Percentiles rank a stretch among this genome's conserved stretches.
phyloP scores from a whole-genome alignment of 2,888 invertebrate species.

The Nesidiocoris tenuis region DNA sequence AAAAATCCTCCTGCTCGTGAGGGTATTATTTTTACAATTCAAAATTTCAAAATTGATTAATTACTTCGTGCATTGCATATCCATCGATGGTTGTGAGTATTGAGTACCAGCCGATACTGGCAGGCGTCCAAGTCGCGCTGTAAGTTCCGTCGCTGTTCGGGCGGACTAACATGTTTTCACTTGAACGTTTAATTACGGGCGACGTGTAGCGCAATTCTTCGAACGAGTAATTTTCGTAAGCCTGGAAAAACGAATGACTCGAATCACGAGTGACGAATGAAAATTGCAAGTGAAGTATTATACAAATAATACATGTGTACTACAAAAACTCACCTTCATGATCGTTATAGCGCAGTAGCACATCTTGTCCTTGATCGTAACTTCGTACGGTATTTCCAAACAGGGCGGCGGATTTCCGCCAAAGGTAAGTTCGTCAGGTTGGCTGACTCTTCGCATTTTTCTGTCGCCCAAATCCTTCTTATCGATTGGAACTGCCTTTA shows the following conservation, averaged over 20 bases:
- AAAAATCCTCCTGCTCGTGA: too few relatives aligned
- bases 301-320: background rate
- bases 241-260: conserved; percentile 57
- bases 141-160: conserved; percentile 78
- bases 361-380: conserved; percentile 85
- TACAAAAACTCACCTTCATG: conserved; percentile 70
- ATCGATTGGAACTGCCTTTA: conserved; percentile 71
- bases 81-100: conserved; percentile 86
- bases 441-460: conserved; percentile 55
- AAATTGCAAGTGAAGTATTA: background rate
- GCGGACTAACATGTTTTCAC: conserved; percentile 76
- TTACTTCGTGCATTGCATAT: conserved; percentile 70
- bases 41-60: too few relatives aligned
- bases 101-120: conserved; percentile 83
- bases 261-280: background rate
- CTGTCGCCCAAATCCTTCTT: conserved; percentile 63
- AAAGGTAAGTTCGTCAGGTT: conserved; percentile 62
- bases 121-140: conserved; percentile 88
- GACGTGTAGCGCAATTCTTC: conserved; percentile 84
- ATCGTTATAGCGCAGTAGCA: conserved; percentile 92
- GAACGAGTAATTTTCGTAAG: conserved; percentile 88
- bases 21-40: too few relatives aligned
- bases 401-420: conserved; percentile 66
- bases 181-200: conserved; percentile 67
- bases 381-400: conserved; percentile 74